These are phyloP conservation scores for Coleophora deauratella DNA, from an alignment of 2,888 invertebrate species.

Conservation along the genomic window DNA sequence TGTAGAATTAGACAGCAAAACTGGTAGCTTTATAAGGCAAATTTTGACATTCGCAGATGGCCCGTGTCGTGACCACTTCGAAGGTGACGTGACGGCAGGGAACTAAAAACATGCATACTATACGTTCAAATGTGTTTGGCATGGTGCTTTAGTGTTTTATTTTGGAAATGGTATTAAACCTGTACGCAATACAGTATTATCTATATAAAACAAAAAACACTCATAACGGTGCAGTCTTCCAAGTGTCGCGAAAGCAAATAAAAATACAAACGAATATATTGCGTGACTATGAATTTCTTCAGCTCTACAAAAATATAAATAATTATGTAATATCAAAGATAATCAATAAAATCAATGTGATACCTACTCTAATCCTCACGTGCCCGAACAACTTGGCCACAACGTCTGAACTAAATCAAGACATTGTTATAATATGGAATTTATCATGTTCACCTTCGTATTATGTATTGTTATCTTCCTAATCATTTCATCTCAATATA, in stretches of 20 bases:
- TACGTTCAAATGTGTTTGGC: slow-evolving; percentile 52
- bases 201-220: slow-evolving; percentile 44
- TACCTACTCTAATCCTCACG: slow-evolving; percentile 16
- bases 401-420: neutral
- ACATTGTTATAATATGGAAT: neutral
- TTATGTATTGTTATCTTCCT: slow-evolving; percentile 1
- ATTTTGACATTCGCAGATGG: too few species aligned
- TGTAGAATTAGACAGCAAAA: slow-evolving; percentile 42
- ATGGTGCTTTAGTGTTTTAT: slow-evolving; percentile 62
- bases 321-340: slow-evolving; percentile 2
- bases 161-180: slow-evolving; percentile 48
- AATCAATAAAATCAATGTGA: slow-evolving; percentile 7
- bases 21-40: slow-evolving; percentile 36
- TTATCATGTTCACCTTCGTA: too few species aligned
- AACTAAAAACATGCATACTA: slow-evolving; percentile 17
- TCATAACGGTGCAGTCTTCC: slow-evolving; percentile 62
- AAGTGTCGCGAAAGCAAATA: slow-evolving; percentile 38
- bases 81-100: slow-evolving; percentile 20
- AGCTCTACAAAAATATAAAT: neutral
- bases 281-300: too few species aligned
- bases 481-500: slow-evolving; percentile 16
- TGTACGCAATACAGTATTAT: slow-evolving; percentile 54
- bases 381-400: slow-evolving; percentile 25
- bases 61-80: too few species aligned
- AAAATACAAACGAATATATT: neutral